These are phyloP conservation scores for Leptoclinus maculatus DNA, from an alignment of 2,797 vertebrate genomes.

Conservation along the genomic window DNA sequence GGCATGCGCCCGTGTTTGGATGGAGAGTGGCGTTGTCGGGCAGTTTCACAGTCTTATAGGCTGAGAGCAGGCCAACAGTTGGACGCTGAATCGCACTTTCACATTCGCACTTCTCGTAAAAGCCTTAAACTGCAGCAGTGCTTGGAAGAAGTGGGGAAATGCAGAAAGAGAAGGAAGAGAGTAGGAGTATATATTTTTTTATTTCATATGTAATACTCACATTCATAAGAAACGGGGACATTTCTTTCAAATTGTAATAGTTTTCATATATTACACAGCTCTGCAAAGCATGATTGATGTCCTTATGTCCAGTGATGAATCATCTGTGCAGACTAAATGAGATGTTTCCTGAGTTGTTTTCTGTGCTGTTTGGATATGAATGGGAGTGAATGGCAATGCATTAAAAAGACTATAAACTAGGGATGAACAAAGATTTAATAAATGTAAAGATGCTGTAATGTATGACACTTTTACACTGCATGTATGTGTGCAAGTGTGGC, in stretches of 20 bases:
- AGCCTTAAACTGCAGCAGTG: slow-evolving; percentile 38
- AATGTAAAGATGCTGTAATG: not conserved
- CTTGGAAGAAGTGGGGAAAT: slow-evolving; percentile 17
- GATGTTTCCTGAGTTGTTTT: slow-evolving; percentile 25
- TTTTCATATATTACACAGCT: slow-evolving; percentile 21
- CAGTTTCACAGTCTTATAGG: slow-evolving; percentile 63
- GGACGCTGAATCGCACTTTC: slow-evolving; percentile 62
- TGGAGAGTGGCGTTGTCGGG: slow-evolving; percentile 57
- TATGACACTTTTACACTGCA: slow-evolving; percentile 2
- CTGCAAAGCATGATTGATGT: slow-evolving; percentile 45
- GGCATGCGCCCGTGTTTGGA: slow-evolving; percentile 42
- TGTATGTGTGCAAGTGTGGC: slow-evolving; percentile 9
- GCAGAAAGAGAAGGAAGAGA: slow-evolving; percentile 23
- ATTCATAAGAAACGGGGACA: slow-evolving; percentile 31
- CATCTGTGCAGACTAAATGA: slow-evolving; percentile 33
- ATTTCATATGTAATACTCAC: slow-evolving; percentile 6
- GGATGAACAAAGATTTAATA: not conserved
- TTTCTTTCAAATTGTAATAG: slow-evolving; percentile 24
- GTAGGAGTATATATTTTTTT: not conserved
- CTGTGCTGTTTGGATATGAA: slow-evolving; percentile 18
- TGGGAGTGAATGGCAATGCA: slow-evolving; percentile 12
- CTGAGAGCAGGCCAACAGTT: slow-evolving; percentile 60
- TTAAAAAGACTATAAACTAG: not conserved
- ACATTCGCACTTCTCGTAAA: slow-evolving; percentile 66
- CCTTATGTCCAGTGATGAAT: slow-evolving; percentile 42